phyloP scores from a whole-genome alignment of 2,113 vertebrate species.

The Oxyruncus cristatus region DNA sequence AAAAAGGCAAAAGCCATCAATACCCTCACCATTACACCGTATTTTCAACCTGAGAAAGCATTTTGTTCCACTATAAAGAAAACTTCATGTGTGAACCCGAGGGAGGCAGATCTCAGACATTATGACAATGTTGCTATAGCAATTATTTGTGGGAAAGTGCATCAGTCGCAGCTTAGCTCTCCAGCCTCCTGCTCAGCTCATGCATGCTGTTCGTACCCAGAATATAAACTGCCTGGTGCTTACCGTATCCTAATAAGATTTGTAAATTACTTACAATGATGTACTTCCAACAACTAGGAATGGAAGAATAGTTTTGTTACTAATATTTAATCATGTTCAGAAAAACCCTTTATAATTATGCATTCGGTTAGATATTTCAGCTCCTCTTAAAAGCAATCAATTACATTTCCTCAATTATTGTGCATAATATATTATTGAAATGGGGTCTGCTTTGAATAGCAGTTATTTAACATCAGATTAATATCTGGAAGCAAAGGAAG shows the following conservation, averaged over 20 bases:
- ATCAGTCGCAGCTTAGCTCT: slow-evolving; percentile 35
- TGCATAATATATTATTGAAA: slow-evolving; percentile 7
- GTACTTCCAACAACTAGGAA: slow-evolving; percentile 22
- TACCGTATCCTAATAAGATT: slow-evolving; percentile 8
- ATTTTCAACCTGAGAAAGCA: slow-evolving; percentile 55
- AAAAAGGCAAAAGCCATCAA: background rate
- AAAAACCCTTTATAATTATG: background rate
- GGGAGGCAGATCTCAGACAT: slow-evolving; percentile 65
- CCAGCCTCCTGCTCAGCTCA: slow-evolving; percentile 36
- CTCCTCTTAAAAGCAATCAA: background rate
- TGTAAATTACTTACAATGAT: slow-evolving; percentile 48
- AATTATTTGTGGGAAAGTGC: slow-evolving; percentile 66
- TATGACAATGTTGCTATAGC: slow-evolving; percentile 72
- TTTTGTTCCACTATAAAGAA: slow-evolving; percentile 66
- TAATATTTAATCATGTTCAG: background rate
- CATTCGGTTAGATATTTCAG: background rate
- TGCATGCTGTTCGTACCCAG: slow-evolving; percentile 30
- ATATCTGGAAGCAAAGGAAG: slow-evolving; percentile 27
- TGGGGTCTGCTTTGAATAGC: background rate
- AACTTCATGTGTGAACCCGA: slow-evolving; percentile 67
- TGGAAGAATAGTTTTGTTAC: background rate
- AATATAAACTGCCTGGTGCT: slow-evolving; percentile 49
- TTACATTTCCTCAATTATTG: slow-evolving; percentile 9
- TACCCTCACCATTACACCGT: background rate
- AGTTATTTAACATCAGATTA: slow-evolving; percentile 29